These are phyloP conservation scores for Corbicula japonica DNA, from an alignment of 2,888 invertebrate species.

Conservation along the genomic window DNA sequence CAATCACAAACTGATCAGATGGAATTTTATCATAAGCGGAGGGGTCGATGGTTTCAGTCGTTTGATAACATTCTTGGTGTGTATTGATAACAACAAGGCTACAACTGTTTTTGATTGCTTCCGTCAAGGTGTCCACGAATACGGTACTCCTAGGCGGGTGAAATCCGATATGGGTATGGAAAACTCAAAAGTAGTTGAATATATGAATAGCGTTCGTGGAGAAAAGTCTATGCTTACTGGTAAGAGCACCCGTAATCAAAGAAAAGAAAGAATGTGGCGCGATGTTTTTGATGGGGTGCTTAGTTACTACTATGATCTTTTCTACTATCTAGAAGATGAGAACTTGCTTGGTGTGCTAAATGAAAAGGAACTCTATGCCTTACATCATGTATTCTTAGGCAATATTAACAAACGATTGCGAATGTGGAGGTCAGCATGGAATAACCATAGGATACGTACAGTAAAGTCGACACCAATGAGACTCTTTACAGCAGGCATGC, in stretches of 20 bases:
- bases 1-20: too few relatives aligned
- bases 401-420: slow-evolving; percentile 30
- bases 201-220: not conserved
- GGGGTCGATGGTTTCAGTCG: too few relatives aligned
- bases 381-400: slow-evolving; percentile 29
- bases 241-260: slow-evolving; percentile 41
- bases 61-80: too few relatives aligned
- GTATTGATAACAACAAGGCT: too few relatives aligned
- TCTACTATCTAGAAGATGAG: slow-evolving; percentile 30
- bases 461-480: too few relatives aligned
- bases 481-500: slow-evolving; percentile 14
- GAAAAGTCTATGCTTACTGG: too few relatives aligned
- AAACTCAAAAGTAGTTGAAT: slow-evolving; percentile 2
- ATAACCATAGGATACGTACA: slow-evolving; percentile 35
- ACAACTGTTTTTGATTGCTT: too few relatives aligned
- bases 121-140: too few relatives aligned
- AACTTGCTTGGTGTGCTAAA: slow-evolving; percentile 10
- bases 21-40: too few relatives aligned
- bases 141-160: too few relatives aligned
- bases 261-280: slow-evolving; percentile 38
- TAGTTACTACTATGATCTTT: slow-evolving; percentile 35
- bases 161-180: not conserved
- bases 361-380: slow-evolving; percentile 27
- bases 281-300: slow-evolving; percentile 41
- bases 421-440: slow-evolving; percentile 34